Evolutionary conservation across 2,888 invertebrate genomes (phyloP).

Genomic region (Cryptus viduatorius): DNA sequence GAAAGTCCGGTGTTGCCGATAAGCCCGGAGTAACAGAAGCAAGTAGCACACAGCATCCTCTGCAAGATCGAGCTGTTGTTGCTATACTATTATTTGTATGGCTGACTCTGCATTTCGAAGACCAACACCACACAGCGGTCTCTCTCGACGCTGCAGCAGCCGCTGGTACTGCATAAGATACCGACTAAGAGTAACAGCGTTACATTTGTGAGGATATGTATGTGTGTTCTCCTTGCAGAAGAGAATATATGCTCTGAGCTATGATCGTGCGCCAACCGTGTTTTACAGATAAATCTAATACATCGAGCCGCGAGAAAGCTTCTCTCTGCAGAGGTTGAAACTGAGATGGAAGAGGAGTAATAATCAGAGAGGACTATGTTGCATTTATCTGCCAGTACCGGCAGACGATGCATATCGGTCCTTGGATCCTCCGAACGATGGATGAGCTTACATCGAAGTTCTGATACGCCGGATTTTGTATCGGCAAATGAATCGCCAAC

Average conservation of each 20-base stretch:
- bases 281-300: slow-evolving; percentile 17
- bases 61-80: slow-evolving; percentile 10
- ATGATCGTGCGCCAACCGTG: slow-evolving; percentile 4
- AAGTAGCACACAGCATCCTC: slow-evolving; percentile 15
- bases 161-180: too few species aligned
- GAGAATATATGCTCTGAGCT: not conserved
- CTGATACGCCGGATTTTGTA: not conserved
- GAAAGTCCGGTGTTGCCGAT: slow-evolving; percentile 50
- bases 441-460: not conserved
- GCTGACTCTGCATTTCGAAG: not conserved
- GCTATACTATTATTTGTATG: slow-evolving; percentile 23
- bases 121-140: not conserved
- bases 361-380: slow-evolving; percentile 1
- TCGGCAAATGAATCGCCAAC: not conserved
- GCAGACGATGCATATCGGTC: slow-evolving; percentile 10
- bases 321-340: not conserved
- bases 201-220: not conserved
- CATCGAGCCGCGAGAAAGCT: slow-evolving; percentile 1
- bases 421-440: not conserved
- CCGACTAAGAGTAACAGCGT: not conserved
- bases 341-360: not conserved
- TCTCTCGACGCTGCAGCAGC: not conserved
- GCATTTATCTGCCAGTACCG: not conserved
- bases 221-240: not conserved
- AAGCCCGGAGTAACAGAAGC: slow-evolving; percentile 34